phyloP scores from a whole-genome alignment of 2,797 vertebrate species.

The Chlorospingus flavigularis region DNA sequence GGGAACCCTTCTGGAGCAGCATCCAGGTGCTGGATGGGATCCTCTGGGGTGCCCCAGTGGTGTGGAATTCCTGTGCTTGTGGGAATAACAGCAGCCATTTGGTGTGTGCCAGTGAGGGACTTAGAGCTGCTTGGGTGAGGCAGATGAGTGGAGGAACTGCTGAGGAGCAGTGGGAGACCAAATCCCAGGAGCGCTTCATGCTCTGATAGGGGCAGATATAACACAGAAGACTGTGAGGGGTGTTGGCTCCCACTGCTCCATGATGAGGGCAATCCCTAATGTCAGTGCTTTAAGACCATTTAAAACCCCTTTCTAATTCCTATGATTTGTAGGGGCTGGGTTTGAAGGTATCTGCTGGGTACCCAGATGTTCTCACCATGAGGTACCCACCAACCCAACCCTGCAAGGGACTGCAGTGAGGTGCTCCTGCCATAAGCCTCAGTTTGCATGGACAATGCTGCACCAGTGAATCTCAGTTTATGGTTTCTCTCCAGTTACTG shows the following conservation, averaged over 20 bases:
- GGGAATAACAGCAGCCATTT: neutral
- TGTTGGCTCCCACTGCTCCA: neutral
- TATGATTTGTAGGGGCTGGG: neutral
- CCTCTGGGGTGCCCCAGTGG: neutral
- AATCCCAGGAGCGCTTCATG: neutral
- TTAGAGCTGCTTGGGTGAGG: neutral
- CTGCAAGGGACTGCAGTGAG: neutral
- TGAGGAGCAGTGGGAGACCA: neutral
- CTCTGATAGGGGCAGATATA: neutral
- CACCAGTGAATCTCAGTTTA: neutral
- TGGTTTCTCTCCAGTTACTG: neutral
- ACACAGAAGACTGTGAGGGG: rapidly evolving
- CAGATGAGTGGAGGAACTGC: neutral
- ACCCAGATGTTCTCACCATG: neutral
- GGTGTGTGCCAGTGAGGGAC: neutral
- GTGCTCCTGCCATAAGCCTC: neutral
- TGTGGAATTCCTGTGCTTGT: neutral
- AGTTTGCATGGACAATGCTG: neutral
- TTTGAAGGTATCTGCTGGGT: neutral
- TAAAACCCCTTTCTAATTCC: neutral
- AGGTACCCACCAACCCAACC: neutral
- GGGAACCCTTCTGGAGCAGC: neutral
- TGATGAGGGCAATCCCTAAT: neutral
- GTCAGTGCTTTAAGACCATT: neutral
- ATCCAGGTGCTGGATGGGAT: neutral